Percentiles rank a stretch among this genome's conserved stretches.
Evolutionary conservation across 1,140 invertebrate genomes (phyloP).

Genomic region (Drosophila sechellia): DNA sequence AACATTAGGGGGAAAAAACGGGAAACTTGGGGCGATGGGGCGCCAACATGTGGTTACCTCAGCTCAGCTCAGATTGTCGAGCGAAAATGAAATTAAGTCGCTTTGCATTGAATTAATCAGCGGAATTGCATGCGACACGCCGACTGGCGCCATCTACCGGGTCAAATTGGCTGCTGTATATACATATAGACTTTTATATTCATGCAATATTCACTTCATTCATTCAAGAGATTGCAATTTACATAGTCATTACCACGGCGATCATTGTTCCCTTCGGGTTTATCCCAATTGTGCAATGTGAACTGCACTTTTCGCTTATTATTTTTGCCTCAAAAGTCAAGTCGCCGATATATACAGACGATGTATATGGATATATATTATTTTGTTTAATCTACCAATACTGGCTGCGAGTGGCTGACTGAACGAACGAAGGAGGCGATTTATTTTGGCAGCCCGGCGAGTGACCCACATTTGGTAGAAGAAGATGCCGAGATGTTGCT

Average conservation of each 20-base stretch:
- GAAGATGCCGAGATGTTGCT: conserved; percentile 19
- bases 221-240: conserved; percentile 22
- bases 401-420: conserved; percentile 10
- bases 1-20: conserved; percentile 4
- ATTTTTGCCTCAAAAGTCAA: conserved; percentile 24
- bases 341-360: neutral
- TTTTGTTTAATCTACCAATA: conserved; percentile 31
- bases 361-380: neutral
- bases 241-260: conserved; percentile 38
- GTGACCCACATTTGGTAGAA: conserved; percentile 20
- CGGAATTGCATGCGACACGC: conserved; percentile 79
- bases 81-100: conserved; percentile 58
- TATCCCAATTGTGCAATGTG: conserved; percentile 66
- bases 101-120: conserved; percentile 80
- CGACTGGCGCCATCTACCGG: conserved; percentile 75
- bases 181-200: conserved; percentile 12
- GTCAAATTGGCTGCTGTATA: conserved; percentile 49
- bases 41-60: conserved; percentile 64
- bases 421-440: conserved; percentile 49
- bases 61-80: conserved; percentile 22
- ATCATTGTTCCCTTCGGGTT: conserved; percentile 55
- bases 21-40: neutral
- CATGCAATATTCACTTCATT: conserved; percentile 4
- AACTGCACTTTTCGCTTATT: conserved; percentile 37
- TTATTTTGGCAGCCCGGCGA: conserved; percentile 72